phyloP scores from a whole-genome alignment of 2,113 vertebrate genomes.

The Camelus dromedarius region DNA sequence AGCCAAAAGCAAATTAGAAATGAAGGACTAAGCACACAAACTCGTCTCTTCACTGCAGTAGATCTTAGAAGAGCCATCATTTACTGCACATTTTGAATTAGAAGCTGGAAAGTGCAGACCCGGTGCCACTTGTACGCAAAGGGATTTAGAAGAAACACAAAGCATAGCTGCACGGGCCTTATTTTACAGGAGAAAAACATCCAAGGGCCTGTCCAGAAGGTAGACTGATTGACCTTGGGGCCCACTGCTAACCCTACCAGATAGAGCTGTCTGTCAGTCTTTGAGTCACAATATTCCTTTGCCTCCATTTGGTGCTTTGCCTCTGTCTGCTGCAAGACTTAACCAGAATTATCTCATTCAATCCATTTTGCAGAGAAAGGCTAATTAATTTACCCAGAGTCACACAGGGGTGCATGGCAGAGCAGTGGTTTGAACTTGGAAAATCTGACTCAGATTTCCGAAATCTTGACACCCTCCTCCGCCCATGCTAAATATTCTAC shows the following conservation, averaged over 20 bases:
- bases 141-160: not conserved
- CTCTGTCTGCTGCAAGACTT: not conserved
- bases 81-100: not conserved
- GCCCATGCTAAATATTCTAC: not conserved
- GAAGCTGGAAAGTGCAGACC: not conserved
- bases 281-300: not conserved
- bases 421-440: not conserved
- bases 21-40: not conserved
- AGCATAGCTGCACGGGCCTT: too few relatives aligned
- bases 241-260: not conserved
- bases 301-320: not conserved
- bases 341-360: not conserved
- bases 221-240: accelerated
- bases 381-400: not conserved
- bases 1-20: not conserved
- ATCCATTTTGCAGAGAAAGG: not conserved
- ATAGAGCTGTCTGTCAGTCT: not conserved
- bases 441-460: not conserved
- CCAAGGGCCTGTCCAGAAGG: not conserved
- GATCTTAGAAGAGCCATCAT: not conserved
- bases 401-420: accelerated
- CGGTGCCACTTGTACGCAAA: not conserved
- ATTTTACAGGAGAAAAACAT: not conserved
- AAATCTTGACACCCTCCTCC: not conserved
- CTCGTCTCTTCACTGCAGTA: not conserved